Evolutionary conservation across 2,888 invertebrate genomes (phyloP), one percentile per base, ranked within the genome.

Genomic region (Xylota sylvarum): DNA sequence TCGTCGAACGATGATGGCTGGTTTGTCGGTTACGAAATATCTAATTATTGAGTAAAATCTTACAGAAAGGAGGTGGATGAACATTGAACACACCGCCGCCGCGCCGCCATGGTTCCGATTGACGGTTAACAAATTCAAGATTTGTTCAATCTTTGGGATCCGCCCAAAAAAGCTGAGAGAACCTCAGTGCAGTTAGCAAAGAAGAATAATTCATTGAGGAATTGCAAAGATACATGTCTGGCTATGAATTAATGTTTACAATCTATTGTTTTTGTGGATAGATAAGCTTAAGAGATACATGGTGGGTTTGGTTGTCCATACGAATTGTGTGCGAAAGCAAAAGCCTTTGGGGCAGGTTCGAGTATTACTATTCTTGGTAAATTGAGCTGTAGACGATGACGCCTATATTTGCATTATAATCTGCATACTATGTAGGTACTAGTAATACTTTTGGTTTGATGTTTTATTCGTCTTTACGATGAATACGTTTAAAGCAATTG

Each of bases 51-150:
- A 69, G 65, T 27, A 62, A 14, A 69, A 58, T 37, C 27, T 58
- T 43, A n/a, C n/a, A 1, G 37, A 19, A 19, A 46, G 46, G 35
- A 74, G 70, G 43, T 43, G 55, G 62, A 62, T 14, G 67, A 50
- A 48, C 23, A 69, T 60, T 9, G 37, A 32, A 43, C 55, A 23
- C 23, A 23, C 3, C 23, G 23, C 3, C 23, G 23, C 2, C 3
- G 23, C 23, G 23, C 23, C 23, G 23, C 23, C 19, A 35, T n/a
- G 55, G 74, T 37, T 84, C 30, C 62, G 30, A 80, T 74, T 80
- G 73, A 50, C 50, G 80, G 50, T 40, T 80, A 69, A 74, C 74
- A 84, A 80, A 80, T 80, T 74, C 46, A 7, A 56, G 48, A 58
- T 74, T 76, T 76, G 58, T 84, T 74, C 58, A 17, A 27, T 55